phyloP scores from a whole-genome alignment of 2,113 vertebrate genomes.

The Notechis scutatus region DNA sequence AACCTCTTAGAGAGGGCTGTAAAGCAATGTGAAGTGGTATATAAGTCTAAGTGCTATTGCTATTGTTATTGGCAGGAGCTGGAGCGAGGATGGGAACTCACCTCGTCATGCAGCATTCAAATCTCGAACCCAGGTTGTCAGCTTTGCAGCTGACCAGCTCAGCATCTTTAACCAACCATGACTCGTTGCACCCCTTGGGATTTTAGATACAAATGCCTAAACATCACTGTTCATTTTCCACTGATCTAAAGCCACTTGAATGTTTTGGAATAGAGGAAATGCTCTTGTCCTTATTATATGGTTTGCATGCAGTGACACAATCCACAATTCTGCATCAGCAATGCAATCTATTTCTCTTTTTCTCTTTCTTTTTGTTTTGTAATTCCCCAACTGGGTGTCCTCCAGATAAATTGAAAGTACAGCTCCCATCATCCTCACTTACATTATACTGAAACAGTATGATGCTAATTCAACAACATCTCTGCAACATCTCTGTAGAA shows the following conservation, averaged over 20 bases:
- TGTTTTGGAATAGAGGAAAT: not conserved
- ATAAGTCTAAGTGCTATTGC: too few species aligned
- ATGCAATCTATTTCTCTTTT: not conserved
- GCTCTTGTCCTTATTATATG: not conserved
- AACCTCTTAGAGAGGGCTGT: too few species aligned
- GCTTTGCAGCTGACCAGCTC: not conserved
- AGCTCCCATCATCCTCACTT: not conserved
- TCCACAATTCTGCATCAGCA: not conserved
- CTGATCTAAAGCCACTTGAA: not conserved
- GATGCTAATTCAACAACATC: not conserved
- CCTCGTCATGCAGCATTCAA: not conserved
- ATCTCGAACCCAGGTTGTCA: too few species aligned
- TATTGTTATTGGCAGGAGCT: too few species aligned
- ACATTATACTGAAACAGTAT: not conserved
- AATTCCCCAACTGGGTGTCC: not conserved
- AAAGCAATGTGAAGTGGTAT: too few species aligned
- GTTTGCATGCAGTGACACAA: not conserved
- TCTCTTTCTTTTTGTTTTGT: not conserved
- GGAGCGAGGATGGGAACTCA: not conserved
- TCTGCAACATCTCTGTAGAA: not conserved
- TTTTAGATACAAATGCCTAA: not conserved
- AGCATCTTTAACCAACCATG: not conserved
- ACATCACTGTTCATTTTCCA: not conserved
- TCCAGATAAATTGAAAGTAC: not conserved
- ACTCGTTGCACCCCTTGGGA: not conserved